Evolutionary conservation across 2,888 invertebrate species (phyloP), one percentile per base, ranked within the genome.

Genomic region (Rhodophaea formosa): DNA sequence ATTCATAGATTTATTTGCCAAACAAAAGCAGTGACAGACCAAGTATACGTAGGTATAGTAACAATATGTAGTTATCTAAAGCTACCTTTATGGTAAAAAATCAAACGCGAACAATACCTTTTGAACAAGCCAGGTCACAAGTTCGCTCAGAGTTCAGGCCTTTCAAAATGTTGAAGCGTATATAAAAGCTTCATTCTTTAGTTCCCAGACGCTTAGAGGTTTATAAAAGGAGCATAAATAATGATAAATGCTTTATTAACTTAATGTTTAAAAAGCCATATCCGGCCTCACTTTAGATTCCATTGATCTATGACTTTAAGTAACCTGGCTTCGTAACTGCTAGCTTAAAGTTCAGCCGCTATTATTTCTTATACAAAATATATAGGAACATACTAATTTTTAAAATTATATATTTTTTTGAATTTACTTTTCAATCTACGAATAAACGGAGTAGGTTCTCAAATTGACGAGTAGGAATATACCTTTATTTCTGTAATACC

Each of bases 181-280:
- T 44, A 23, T 57, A 59, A 64, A 58, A 63, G 59, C 57, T 56
- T 32, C 53, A 57, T 60, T 59, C 49, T 62, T 57, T 43, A 30
- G 35, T n/a, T 14, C 49, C 59, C 39, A 51, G 57, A 51, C 58
- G 43, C 44, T 61, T 57, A 60, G 42, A 45, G 39, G 8, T 54
- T 44, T 14, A 47, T 54, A 44, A 54, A 54, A 58, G 51, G 53
- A 57, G 62, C 56, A n/a, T 56, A 55, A 65, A 64, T 55, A 49
- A 67, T 67, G 71, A 73, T 73, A 63, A 67, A 73, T 72, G 70
- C 15, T 8, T 29, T 54, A n/a, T n/a, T n/a, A n/a, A 43, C 14
- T 43, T 54, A 44, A 54, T 44, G 49, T 15, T 32, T 6, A 32
- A 8, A 49, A 49, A 49, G 8, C 29, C 29, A 30, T 6, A 39